Conservation (phyloP, 2,888 invertebrate genomes). For the Erebia epiphron region DNA sequence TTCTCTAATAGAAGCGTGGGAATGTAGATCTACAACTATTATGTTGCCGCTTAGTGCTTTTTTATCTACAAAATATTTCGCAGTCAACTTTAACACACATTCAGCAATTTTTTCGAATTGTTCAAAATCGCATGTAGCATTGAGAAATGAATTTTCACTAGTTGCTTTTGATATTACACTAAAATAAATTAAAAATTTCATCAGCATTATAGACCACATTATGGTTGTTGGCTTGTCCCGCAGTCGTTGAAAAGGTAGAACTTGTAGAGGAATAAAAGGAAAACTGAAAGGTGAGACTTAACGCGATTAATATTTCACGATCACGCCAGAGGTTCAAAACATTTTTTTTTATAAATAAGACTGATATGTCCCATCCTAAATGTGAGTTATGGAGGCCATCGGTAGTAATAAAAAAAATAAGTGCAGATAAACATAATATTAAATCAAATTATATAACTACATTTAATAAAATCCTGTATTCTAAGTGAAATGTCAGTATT, state of each 20-base stretch:
- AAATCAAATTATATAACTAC: no score
- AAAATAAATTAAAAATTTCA: constrained; percentile 27
- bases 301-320: constrained; percentile 14
- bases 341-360: neutral
- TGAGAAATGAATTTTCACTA: constrained; percentile 64
- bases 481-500: neutral
- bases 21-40: constrained; percentile 77
- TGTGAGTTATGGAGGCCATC: no score
- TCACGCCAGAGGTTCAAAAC: constrained; percentile 10
- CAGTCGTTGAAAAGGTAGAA: neutral
- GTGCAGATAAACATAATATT: neutral
- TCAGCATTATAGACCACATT: constrained; percentile 23
- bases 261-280: neutral
- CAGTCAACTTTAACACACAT: constrained; percentile 78
- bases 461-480: no score
- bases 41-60: constrained; percentile 78
- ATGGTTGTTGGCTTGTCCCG: constrained; percentile 13
- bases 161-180: constrained; percentile 50
- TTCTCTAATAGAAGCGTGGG: constrained; percentile 68
- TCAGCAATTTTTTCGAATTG: constrained; percentile 72
- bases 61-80: constrained; percentile 79
- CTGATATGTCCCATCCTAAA: no score
- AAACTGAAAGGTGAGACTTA: constrained; percentile 9
- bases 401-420: no score
- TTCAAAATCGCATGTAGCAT: constrained; percentile 63